Conservation (phyloP, 2,113 vertebrate genomes). For the Sphyrna mokarran region DNA sequence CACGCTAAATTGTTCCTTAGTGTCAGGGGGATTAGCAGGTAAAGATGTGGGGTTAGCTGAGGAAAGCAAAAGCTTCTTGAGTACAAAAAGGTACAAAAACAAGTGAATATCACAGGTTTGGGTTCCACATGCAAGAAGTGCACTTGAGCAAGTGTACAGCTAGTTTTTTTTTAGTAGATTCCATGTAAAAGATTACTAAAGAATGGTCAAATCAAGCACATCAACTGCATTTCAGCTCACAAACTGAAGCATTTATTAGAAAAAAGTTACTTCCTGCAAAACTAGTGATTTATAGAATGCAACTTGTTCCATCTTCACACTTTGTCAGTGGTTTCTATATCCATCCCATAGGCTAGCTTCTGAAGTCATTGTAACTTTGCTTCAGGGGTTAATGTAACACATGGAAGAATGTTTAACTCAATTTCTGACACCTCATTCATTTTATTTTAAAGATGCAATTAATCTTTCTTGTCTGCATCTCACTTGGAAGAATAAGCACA, state of each 20-base stretch:
- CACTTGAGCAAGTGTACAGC: neutral
- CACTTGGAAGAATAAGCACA: neutral
- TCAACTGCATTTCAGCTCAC: neutral
- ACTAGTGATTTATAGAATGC: neutral
- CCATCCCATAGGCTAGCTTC: neutral
- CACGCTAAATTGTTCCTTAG: too few species aligned
- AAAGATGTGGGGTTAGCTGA: neutral
- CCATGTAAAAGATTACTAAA: neutral
- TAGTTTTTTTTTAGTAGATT: neutral
- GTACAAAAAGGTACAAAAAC: neutral
- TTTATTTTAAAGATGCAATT: slow-evolving; percentile 8
- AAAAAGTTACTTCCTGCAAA: neutral
- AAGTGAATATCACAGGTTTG: neutral
- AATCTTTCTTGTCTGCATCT: neutral
- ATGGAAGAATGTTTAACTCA: neutral
- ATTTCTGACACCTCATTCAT: neutral
- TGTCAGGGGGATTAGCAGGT: too few species aligned
- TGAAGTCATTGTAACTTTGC: neutral
- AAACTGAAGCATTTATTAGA: neutral
- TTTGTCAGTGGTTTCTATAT: neutral
- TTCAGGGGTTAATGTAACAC: neutral
- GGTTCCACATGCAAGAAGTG: neutral
- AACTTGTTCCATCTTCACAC: neutral
- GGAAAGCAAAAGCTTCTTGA: neutral
- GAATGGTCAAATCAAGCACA: neutral